Base-by-base conservation (phyloP, 1,140 invertebrate genomes). In the Micrasema longulum region DNA sequence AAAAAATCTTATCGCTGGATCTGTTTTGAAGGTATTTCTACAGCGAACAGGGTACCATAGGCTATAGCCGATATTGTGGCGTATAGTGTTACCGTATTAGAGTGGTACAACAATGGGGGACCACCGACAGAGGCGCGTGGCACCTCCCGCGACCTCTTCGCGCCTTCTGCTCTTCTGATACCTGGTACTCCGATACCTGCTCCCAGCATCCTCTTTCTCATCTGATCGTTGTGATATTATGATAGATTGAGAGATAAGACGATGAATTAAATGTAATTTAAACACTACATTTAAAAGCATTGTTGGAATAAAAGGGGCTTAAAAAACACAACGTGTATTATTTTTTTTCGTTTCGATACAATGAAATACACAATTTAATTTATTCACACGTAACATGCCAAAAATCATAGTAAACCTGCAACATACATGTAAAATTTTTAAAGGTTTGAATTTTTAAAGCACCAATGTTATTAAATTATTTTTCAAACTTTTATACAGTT, bases 121-220 rank as follows among this genome's bases (percentile, higher is more conserved):
- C 74, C 74, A 75, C 74, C 74, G 64, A 62, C 66, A 18, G 74
- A 41, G 74, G 55, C 74, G 70, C 74, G 74, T 75, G 74, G 74
- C 73, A 74, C 57, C 64, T 75, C 64, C 73, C 57, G 14, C 41
- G 38, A 26, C 38, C 22, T 47, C 41, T 35, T 18, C 60, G 20
- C 60, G 20, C 9, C 26, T 26, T 31, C 55, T 31, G 6, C 16
- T 12, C 14, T 18, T 35, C 55, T 10, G 55, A 31, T 57, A 18
- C 14, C 53, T 12, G 35, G 14, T 57, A 35, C 26, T 7, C 26
- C 1, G 53, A 36, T 38, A 57, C 53, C 53, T 18, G 35, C 14
- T 57, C 35, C 10, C 55, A 60, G 36, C 31, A 38, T 18, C 14
- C 18, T n/a, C n/a, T 14, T 60, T 22, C 55, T 16, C 55, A 38